Evolutionary conservation across 1,140 invertebrate genomes (phyloP).

Genomic region (Drosophila persimilis): DNA sequence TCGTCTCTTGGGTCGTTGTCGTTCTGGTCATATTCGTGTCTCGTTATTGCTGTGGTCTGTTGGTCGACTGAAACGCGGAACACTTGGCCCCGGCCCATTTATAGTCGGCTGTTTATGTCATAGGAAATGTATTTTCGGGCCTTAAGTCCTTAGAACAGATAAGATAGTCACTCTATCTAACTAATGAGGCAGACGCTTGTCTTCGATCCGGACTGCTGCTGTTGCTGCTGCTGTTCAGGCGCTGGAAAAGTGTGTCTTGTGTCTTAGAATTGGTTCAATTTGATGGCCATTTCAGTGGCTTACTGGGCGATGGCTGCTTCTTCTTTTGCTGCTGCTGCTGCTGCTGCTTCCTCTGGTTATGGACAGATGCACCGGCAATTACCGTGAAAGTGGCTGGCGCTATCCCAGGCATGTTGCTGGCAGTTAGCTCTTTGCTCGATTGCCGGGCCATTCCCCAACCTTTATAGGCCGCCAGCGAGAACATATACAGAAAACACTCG

Average conservation of each 20-base stretch:
- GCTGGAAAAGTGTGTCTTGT: slow-evolving; percentile 5
- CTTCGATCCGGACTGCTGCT: slow-evolving; percentile 37
- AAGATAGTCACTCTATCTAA: slow-evolving; percentile 63
- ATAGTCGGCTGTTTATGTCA: slow-evolving; percentile 72
- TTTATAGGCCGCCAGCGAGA: slow-evolving; percentile 54
- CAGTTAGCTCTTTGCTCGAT: slow-evolving; percentile 46
- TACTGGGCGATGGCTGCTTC: slow-evolving; percentile 5
- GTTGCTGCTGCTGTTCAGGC: slow-evolving; percentile 3
- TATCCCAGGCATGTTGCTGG: slow-evolving; percentile 58
- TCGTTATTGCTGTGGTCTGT: slow-evolving; percentile 26
- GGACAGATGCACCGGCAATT: slow-evolving; percentile 46
- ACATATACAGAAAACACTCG: slow-evolving; percentile 3
- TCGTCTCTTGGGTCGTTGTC: slow-evolving; percentile 42
- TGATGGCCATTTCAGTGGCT: slow-evolving; percentile 3
- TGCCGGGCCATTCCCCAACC: slow-evolving; percentile 35
- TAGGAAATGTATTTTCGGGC: slow-evolving; percentile 73
- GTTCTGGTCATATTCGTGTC: slow-evolving; percentile 1
- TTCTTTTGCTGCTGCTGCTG: slow-evolving; percentile 4
- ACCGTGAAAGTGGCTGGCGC: slow-evolving; percentile 53
- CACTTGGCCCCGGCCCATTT: slow-evolving; percentile 45
- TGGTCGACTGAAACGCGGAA: slow-evolving; percentile 49
- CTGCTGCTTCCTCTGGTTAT: slow-evolving; percentile 26
- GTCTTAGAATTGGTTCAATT: slow-evolving; percentile 15
- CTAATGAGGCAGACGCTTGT: slow-evolving; percentile 60
- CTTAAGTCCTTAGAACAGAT: slow-evolving; percentile 64